Evolutionary conservation across 2,113 vertebrate species (phyloP).

Genomic region (Lathamus discolor): DNA sequence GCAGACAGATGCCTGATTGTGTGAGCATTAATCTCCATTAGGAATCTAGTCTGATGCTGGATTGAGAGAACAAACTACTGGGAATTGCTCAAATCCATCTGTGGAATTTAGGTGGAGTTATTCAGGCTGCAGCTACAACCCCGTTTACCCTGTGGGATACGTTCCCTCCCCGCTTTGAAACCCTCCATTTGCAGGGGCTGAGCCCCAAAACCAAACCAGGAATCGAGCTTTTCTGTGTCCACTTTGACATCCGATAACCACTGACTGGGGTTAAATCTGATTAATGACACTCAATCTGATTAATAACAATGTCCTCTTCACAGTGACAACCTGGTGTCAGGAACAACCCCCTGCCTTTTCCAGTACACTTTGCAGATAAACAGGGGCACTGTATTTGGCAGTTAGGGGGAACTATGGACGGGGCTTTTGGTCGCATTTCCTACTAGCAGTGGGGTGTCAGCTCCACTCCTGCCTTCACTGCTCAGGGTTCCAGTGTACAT

Average conservation of each 20-base stretch:
- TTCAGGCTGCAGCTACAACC: not conserved
- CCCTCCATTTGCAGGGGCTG: not conserved
- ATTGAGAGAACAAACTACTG: not conserved
- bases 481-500: not conserved
- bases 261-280: not conserved
- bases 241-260: not conserved
- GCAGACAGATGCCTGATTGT: not conserved
- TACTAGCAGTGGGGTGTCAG: not conserved
- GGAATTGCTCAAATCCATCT: not conserved
- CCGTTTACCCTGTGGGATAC: not conserved
- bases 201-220: not conserved
- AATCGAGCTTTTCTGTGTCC: not conserved
- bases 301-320: not conserved
- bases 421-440: not conserved
- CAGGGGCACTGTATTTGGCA: not conserved
- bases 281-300: not conserved
- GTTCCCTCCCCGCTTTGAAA: not conserved
- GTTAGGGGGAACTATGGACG: not conserved
- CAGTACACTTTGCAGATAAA: not conserved
- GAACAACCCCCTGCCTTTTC: not conserved
- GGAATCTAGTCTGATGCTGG: not conserved
- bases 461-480: not conserved
- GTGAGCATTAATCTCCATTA: not conserved
- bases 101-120: slow-evolving; percentile 1
- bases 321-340: not conserved